phyloP scores from a whole-genome alignment of 2,113 vertebrate genomes.

The Ptyas mucosa region DNA sequence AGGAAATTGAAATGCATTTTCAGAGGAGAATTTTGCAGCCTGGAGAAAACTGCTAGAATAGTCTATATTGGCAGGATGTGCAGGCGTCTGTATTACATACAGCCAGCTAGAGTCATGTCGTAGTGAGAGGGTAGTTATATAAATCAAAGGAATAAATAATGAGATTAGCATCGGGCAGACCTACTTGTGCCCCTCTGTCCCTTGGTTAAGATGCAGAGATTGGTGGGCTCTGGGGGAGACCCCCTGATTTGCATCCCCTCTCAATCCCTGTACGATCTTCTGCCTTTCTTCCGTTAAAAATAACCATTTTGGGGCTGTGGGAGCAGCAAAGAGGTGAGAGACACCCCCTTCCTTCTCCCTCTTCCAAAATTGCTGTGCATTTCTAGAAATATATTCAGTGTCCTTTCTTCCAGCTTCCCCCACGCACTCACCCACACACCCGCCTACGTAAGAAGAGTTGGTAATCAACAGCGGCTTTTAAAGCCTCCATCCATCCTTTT shows the following conservation, averaged over 20 bases:
- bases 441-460: conserved; percentile 50
- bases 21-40: not conserved
- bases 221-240: rapidly evolving
- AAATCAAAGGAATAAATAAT: not conserved
- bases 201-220: not conserved
- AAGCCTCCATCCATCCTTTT: conserved; percentile 7
- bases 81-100: not conserved
- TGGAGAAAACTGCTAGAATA: not conserved
- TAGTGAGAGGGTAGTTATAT: not conserved
- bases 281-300: conserved; percentile 13
- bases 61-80: not conserved
- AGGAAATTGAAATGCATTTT: not conserved
- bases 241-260: not conserved
- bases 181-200: rapidly evolving
- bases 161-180: not conserved
- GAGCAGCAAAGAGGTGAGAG: not conserved
- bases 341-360: not conserved
- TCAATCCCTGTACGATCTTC: not conserved
- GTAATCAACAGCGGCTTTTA: conserved; percentile 64
- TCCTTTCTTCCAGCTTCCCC: conserved; percentile 49
- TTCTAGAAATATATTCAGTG: conserved; percentile 56
- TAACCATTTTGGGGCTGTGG: conserved; percentile 30
- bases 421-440: conserved; percentile 54
- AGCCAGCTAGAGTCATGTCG: not conserved
- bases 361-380: conserved; percentile 25